phyloP scores from a whole-genome alignment of 2,113 vertebrate species.

The Epinephelus cyanopodus region DNA sequence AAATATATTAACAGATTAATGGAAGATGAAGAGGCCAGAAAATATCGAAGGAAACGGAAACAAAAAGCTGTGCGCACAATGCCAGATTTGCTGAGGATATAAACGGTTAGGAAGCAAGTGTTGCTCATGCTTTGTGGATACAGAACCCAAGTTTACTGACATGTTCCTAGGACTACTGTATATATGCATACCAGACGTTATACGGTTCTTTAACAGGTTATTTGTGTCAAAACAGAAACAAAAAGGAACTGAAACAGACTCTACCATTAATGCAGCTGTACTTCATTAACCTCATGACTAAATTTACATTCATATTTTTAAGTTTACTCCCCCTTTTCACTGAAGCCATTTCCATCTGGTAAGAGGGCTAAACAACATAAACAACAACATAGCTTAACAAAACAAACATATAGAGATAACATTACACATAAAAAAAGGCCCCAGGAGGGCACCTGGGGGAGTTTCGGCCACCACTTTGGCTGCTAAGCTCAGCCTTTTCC shows the following conservation, averaged over 20 bases:
- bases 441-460: conserved; percentile 71
- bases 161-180: conserved; percentile 88
- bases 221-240: conserved; percentile 83
- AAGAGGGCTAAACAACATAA: conserved; percentile 83
- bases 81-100: conserved; percentile 79
- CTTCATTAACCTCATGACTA: conserved; percentile 87
- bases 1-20: conserved; percentile 47
- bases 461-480: conserved; percentile 72
- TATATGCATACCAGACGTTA: conserved; percentile 87
- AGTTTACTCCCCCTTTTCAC: conserved; percentile 77
- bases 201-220: conserved; percentile 84
- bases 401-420: conserved; percentile 78
- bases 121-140: conserved; percentile 87
- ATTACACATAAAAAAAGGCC: conserved; percentile 72
- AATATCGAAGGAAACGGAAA: conserved; percentile 53
- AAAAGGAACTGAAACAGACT: conserved; percentile 78
- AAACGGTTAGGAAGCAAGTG: conserved; percentile 84
- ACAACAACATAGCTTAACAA: conserved; percentile 79
- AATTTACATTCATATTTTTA: conserved; percentile 88
- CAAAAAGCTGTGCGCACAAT: conserved; percentile 76
- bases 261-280: conserved; percentile 84
- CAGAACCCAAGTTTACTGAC: conserved; percentile 87
- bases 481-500: conserved; percentile 68
- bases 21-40: conserved; percentile 62
- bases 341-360: conserved; percentile 79